Evolutionary conservation across 1,140 invertebrate species (phyloP), one percentile per base, ranked within the genome.

Genomic region (Formica exsecta): DNA sequence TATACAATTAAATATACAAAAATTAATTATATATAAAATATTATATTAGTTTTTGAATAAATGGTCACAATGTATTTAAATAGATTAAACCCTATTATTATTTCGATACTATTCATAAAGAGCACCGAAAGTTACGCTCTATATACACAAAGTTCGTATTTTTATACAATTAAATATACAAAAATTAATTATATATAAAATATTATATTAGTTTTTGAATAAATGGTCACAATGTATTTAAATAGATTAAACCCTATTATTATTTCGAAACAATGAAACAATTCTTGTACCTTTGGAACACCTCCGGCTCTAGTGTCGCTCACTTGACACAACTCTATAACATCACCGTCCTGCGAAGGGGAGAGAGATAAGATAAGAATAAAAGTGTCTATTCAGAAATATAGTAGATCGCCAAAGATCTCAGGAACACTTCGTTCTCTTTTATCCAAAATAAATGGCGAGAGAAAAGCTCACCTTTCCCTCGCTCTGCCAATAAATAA

Each of bases 401-500:
- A n/a, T 38, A n/a, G 36, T 38, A 41, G 13, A 16, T 51, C n/a
- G 11, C 6, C 13, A 38, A 51, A 25, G 29, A 41, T n/a, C 2
- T 38, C 22, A 48, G n/a, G 62, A 25, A 32, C 22, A 65, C n/a
- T 11, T 76, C 22, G 32, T 22, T 51, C 9, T 51, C 6, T 19
- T 62, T 22, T 36, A 32, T 6, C 4, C 3, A 41, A 41, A 79
- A 8, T 3, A 77, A 41, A 65, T 54, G 36, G 5, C 7, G 54
- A 32, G 19, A 44, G 36, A 57, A 51, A 68, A 41, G 22, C 83
- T 96, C 95, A 99, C 99, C 96, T 97, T 97, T 86, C 98, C 98
- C 89, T 99, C 99, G 93, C 98, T 99, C 95, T 99, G 99, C 99
- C 99, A 99, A 94, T 99, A 99, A 87, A 99, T 98, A 95, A 99